Evolutionary conservation across 2,113 vertebrate species (phyloP), one percentile per base, ranked within the genome.

Genomic region (Bubo bubo): DNA sequence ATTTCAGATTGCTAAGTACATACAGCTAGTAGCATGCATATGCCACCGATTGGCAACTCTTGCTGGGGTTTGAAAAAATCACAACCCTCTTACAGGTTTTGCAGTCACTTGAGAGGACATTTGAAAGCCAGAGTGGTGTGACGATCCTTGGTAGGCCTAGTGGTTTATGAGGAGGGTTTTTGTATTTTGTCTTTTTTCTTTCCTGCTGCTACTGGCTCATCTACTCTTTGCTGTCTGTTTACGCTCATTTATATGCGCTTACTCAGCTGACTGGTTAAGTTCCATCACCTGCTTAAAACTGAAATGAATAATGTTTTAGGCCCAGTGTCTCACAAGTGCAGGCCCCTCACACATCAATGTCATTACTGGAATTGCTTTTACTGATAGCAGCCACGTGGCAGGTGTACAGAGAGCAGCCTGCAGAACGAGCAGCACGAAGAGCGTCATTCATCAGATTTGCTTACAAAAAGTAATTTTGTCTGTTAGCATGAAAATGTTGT

Each of bases 301-400:
- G 68, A 70, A 85, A 63, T 93, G 94, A 95, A 88, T 88, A 88
- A 93, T 93, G 86, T 59, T 88, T 95, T 23, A 93, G 83, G 79
- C 72, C 79, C 0, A 0, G 23, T 64, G 90, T 95, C 92, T 96
- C 87, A 43, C 37, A 81, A 79, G 96, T 95, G 86, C 92, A 91
- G 90, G 79, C 80, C 79, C 64, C 86, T 95, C 94, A 95, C 94
- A 79, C 68, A 92, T 95, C 94, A 92, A 30, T 93, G 95, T 90
- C 92, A 60, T 75, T 97, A 41, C 68, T 80, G 55, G 79, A 92
- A 94, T 91, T 97, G 55, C 82, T 95, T 95, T 92, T 64, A 55
- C 91, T 93, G 95, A 87, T 91, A 95, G 95, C 52, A 88, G 86
- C 49, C 92, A 60, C 16, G 34, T 90, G 86, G 88, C 83, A 84